Conservation (phyloP, 2,113 vertebrate species). For the Neomonachus schauinslandi region DNA sequence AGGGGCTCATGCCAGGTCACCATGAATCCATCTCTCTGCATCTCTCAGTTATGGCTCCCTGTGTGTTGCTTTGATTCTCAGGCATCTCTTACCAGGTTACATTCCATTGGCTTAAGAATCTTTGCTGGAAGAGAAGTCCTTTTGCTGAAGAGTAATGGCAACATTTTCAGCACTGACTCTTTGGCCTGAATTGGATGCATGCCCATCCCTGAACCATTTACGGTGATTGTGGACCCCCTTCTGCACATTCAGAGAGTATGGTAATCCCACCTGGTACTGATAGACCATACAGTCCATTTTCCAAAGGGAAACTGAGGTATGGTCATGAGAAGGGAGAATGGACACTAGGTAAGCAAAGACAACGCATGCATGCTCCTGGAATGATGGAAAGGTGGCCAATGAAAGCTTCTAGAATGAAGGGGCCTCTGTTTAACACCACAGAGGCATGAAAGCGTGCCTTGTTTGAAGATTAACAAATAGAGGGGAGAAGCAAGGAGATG, state of each 20-base stretch:
- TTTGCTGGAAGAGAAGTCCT: not conserved
- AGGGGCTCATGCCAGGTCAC: rapidly evolving
- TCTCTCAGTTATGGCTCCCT: not conserved
- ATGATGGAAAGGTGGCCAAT: not conserved
- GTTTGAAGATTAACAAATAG: not conserved
- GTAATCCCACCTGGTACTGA: not conserved
- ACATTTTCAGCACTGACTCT: not conserved
- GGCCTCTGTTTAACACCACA: not conserved
- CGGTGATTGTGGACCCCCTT: too few relatives aligned
- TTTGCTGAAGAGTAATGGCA: not conserved
- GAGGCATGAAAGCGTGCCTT: not conserved
- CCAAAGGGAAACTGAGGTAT: not conserved
- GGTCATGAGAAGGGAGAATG: not conserved
- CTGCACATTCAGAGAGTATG: not conserved
- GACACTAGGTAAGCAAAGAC: not conserved
- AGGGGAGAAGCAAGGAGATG: not conserved
- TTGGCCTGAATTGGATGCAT: not conserved
- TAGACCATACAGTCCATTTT: not conserved
- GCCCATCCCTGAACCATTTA: not conserved
- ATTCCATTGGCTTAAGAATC: too few relatives aligned
- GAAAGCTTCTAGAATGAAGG: not conserved
- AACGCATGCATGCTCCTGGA: not conserved
- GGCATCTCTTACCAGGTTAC: not conserved
- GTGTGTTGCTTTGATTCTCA: not conserved
- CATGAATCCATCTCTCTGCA: not conserved